Base-by-base conservation (phyloP, 2,797 vertebrate genomes). In the Aplochiton taeniatus region DNA sequence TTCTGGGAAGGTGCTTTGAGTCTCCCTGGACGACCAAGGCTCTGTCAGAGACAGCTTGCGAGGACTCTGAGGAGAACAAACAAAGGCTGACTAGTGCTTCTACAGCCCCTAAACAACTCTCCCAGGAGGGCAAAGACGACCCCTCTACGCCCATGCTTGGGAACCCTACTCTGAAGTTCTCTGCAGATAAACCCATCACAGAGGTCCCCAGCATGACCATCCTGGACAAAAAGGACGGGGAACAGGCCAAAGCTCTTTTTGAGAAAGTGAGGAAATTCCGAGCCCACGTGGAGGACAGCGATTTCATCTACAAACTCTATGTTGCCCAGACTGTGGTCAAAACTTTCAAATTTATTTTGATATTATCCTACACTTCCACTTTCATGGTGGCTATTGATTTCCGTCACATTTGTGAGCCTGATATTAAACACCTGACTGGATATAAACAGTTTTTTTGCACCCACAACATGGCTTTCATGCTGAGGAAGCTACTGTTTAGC, bases 1-100 rank as follows among this genome's bases (percentile, higher is more conserved):
- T 99, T 79, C 80, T 99, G 73, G 96, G 96, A 8, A 92, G 97
- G 70, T 99, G 98, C 78, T 99, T 99, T 68, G 98, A 99, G 83
- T 99, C 97, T 56, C 98, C 98, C 14, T 99, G 98, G 97, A 99
- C 98, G 4, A 99, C 98, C 0, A 99, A 98, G 88, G 98, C 98
- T 0, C 84, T 99, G 75, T 99, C 98, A n/a, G 98, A 99, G 90
- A 98, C 97, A 0, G 97, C 96, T 0, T 98, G 97, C 11, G 97
- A 99, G 83, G 96, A 99, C 87, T 98, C 96, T 0, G 97, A 98
- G 76, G 96, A 97, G 84, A 98, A 95, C 86, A 99, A 99, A 74
- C 97, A 98, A 84, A 93, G 95, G 74, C 75, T 98, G 71, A 96
- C 95, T 0, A 93, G 94, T 55, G 91, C 94, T 57, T 87, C 94